Conservation (phyloP, 1,140 invertebrate genomes). For the Trypoxylus dichotomus region DNA sequence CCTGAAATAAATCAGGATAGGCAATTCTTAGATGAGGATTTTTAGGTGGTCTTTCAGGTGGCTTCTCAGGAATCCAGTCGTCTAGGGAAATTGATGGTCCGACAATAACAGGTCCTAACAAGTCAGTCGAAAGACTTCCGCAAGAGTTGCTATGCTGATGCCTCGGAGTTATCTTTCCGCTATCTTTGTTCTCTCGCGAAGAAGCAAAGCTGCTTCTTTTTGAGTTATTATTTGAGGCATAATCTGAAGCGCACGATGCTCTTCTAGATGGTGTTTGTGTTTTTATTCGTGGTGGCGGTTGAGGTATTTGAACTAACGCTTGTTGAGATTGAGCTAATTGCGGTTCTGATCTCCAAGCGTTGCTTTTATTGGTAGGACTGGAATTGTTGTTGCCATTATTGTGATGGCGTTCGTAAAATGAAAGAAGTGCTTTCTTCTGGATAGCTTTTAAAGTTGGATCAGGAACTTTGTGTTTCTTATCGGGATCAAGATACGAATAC, state of each 20-base stretch:
- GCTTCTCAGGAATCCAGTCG: slow-evolving; percentile 71
- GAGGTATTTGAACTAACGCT: slow-evolving; percentile 47
- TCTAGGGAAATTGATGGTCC: slow-evolving; percentile 67
- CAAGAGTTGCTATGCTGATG: slow-evolving; percentile 66
- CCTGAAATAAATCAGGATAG: slow-evolving; percentile 53
- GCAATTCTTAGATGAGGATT: slow-evolving; percentile 69
- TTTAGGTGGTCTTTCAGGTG: slow-evolving; percentile 70
- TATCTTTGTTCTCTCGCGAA: slow-evolving; percentile 43
- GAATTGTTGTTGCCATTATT: slow-evolving; percentile 32
- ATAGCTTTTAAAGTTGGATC: slow-evolving; percentile 82
- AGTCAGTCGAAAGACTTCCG: slow-evolving; percentile 62
- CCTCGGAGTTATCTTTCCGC: slow-evolving; percentile 49
- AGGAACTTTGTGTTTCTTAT: slow-evolving; percentile 73
- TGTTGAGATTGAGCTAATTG: slow-evolving; percentile 55
- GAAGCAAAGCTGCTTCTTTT: slow-evolving; percentile 50
- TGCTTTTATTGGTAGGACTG: slow-evolving; percentile 48
- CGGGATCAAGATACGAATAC: slow-evolving; percentile 73
- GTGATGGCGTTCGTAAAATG: slow-evolving; percentile 78
- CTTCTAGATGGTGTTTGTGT: slow-evolving; percentile 60
- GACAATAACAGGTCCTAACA: slow-evolving; percentile 65
- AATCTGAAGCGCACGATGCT: slow-evolving; percentile 71
- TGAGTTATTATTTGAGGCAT: slow-evolving; percentile 58
- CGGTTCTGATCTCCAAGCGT: slow-evolving; percentile 64
- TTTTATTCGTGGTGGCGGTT: slow-evolving; percentile 61
- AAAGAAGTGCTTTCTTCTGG: slow-evolving; percentile 83